Conservation (phyloP, 2,888 invertebrate species). For the Stenurella melanura region DNA sequence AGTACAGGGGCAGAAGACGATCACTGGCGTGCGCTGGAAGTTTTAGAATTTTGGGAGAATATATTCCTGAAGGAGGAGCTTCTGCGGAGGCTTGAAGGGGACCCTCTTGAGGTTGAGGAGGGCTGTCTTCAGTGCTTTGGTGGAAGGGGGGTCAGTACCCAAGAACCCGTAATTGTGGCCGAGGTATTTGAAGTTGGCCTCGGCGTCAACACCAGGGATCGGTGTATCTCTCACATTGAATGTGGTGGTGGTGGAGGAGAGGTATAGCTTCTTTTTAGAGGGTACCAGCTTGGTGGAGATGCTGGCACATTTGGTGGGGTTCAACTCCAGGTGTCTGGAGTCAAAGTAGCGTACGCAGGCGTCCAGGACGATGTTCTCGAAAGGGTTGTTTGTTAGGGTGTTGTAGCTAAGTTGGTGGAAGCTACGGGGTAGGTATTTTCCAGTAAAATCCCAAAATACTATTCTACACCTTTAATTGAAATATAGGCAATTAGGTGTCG, state of each 20-base stretch:
- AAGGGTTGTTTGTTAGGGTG: too few species aligned
- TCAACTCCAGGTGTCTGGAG: conserved; percentile 11
- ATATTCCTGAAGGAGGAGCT: conserved; percentile 55
- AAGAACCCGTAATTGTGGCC: conserved; percentile 45
- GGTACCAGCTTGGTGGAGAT: not conserved
- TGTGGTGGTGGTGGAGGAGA: not conserved
- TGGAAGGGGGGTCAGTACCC: conserved; percentile 50
- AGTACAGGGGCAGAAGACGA: too few species aligned
- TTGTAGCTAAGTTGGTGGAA: too few species aligned
- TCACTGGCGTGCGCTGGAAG: too few species aligned
- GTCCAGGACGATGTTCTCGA: too few species aligned
- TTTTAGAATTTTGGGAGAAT: not conserved
- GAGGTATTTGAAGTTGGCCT: conserved; percentile 50
- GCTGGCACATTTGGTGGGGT: not conserved
- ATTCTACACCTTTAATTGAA: too few species aligned
- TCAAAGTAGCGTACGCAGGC: conserved; percentile 17
- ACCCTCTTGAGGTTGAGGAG: too few species aligned
- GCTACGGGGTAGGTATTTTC: too few species aligned
- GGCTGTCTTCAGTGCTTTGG: too few species aligned
- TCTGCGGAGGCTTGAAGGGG: conserved; percentile 71
- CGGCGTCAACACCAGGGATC: not conserved
- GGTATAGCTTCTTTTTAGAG: conserved; percentile 13
- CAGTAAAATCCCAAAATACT: too few species aligned
- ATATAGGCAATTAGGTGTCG: too few species aligned
- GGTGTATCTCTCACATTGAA: not conserved